Evolutionary conservation across 2,797 vertebrate genomes (phyloP).

Genomic region (Mormyrus proboscirostris): DNA sequence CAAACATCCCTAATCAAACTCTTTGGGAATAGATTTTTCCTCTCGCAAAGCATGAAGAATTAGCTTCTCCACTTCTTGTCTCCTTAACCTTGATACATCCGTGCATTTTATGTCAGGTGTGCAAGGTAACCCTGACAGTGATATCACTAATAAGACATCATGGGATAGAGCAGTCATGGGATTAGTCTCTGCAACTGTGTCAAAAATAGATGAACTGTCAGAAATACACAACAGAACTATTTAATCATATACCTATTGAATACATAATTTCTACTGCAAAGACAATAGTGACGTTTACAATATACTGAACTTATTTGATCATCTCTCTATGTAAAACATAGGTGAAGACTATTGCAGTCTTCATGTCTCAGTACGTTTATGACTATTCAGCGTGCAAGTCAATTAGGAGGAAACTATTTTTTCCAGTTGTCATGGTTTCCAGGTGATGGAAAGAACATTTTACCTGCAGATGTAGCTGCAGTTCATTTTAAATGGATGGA

Average conservation of each 20-base stretch:
- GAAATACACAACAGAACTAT: neutral
- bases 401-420: conserved; percentile 8
- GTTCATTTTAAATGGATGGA: neutral
- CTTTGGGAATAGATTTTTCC: neutral
- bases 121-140: neutral
- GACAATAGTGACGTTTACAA: neutral
- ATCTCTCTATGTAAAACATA: neutral
- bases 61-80: neutral
- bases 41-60: neutral
- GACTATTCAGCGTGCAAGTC: neutral
- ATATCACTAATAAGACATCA: neutral
- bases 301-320: neutral
- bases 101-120: neutral
- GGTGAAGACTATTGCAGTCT: neutral
- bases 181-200: neutral
- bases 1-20: conserved; percentile 5
- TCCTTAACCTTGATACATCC: neutral
- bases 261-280: neutral
- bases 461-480: neutral
- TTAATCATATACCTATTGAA: neutral
- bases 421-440: neutral
- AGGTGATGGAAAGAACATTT: neutral
- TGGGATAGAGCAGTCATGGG: neutral
- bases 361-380: neutral
- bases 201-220: neutral